phyloP scores from a whole-genome alignment of 2,797 vertebrate species.

The Lates japonicus region DNA sequence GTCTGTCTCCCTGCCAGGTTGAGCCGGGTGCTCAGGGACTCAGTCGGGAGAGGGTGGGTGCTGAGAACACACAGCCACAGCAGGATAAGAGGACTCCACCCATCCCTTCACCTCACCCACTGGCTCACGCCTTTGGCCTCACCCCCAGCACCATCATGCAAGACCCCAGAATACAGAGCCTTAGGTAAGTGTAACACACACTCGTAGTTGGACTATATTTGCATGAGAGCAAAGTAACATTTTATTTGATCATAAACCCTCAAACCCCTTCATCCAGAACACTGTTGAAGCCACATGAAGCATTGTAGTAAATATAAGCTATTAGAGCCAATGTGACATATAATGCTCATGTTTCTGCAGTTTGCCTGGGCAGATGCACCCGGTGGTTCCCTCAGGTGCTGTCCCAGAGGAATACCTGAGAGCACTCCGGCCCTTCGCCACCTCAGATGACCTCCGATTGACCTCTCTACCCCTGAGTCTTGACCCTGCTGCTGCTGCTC shows the following conservation, averaged over 20 bases:
- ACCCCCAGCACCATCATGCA: slow-evolving; percentile 91
- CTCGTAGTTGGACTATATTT: background rate
- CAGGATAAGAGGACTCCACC: slow-evolving; percentile 90
- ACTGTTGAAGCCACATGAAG: background rate
- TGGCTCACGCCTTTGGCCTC: slow-evolving; percentile 90
- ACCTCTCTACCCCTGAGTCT: slow-evolving; percentile 92
- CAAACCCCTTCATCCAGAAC: background rate
- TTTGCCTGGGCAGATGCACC: slow-evolving; percentile 94
- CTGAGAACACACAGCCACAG: slow-evolving; percentile 88
- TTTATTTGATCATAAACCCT: background rate
- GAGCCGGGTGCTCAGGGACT: slow-evolving; percentile 85
- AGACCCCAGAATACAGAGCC: slow-evolving; percentile 92
- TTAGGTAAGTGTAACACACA: slow-evolving; percentile 82
- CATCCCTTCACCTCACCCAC: slow-evolving; percentile 87
- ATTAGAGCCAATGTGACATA: slow-evolving; percentile 10
- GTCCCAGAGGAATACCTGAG: slow-evolving; percentile 94
- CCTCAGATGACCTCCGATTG: slow-evolving; percentile 94
- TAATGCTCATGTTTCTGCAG: slow-evolving; percentile 72
- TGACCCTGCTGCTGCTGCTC: slow-evolving; percentile 87
- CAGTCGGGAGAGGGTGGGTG: slow-evolving; percentile 86
- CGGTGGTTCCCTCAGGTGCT: slow-evolving; percentile 81
- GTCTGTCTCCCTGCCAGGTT: slow-evolving; percentile 72
- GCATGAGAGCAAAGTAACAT: too few species aligned
- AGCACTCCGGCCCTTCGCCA: slow-evolving; percentile 91
- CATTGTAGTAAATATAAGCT: background rate